Percentiles rank a stretch among this genome's conserved stretches.
Conservation (phyloP, 2,113 vertebrate genomes). For the Micromys minutus region DNA sequence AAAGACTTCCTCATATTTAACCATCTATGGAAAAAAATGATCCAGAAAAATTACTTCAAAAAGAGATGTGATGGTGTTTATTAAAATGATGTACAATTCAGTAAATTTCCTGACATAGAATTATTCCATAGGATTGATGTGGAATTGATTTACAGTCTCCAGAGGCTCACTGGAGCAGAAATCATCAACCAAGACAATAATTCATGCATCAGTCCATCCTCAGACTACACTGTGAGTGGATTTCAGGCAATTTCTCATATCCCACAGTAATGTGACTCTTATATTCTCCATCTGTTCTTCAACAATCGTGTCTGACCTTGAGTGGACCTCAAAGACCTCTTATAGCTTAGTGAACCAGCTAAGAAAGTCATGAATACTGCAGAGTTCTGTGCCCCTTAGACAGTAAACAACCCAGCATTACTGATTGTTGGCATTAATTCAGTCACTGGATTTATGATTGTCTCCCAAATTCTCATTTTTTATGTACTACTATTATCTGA, state of each 20-base stretch:
- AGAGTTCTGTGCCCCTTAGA: not conserved
- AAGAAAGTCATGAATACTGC: too few relatives aligned
- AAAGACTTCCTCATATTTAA: not conserved
- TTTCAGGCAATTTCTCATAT: not conserved
- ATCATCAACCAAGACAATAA: not conserved
- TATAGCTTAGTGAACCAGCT: not conserved
- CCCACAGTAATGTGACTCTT: not conserved
- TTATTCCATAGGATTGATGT: not conserved
- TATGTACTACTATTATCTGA: not conserved
- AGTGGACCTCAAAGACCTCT: not conserved
- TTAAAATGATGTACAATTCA: not conserved
- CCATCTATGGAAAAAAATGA: not conserved
- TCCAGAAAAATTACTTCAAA: conserved; percentile 23
- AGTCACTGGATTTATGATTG: not conserved
- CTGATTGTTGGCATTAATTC: not conserved
- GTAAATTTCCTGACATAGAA: not conserved
- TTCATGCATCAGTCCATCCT: not conserved
- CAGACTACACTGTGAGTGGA: not conserved
- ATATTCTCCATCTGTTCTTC: not conserved
- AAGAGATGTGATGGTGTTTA: not conserved
- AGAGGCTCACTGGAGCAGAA: not conserved
- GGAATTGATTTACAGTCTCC: not conserved
- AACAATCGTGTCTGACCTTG: not conserved
- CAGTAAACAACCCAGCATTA: not conserved
- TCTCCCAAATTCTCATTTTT: not conserved